These are phyloP conservation scores for Melinaea menophilus DNA, from an alignment of 2,888 invertebrate species.

Conservation along the genomic window DNA sequence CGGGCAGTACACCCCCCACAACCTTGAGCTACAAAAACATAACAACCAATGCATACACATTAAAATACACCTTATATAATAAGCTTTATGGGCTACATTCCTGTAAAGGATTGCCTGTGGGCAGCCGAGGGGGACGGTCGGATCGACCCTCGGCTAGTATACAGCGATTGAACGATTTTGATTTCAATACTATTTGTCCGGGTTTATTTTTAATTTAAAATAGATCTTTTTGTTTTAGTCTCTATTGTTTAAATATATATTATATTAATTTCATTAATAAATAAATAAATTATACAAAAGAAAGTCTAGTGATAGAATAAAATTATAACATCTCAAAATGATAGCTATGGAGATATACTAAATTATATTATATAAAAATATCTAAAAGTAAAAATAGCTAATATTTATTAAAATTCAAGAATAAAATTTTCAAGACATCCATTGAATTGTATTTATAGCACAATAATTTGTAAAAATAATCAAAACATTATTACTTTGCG, in stretches of 20 bases:
- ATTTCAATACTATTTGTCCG: constrained; percentile 44
- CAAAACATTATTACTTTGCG: too few species aligned
- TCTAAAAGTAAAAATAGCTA: too few species aligned
- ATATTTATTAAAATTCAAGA: too few species aligned
- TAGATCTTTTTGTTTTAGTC: constrained; percentile 13
- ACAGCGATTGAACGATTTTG: constrained; percentile 68
- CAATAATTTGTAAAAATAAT: too few species aligned
- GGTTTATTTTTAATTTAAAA: constrained; percentile 19
- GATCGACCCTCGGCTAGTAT: constrained; percentile 69
- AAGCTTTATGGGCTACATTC: constrained; percentile 30
- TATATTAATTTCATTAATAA: too few species aligned
- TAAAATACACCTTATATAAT: constrained; percentile 39
- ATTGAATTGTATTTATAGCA: too few species aligned
- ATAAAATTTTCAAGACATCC: too few species aligned
- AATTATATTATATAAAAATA: too few species aligned
- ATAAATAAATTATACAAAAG: too few species aligned
- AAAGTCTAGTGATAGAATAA: too few species aligned
- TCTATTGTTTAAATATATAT: not conserved
- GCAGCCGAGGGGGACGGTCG: constrained; percentile 65
- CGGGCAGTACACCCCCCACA: constrained; percentile 74
- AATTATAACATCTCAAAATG: too few species aligned
- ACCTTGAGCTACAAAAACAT: constrained; percentile 60
- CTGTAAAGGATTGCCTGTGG: constrained; percentile 44
- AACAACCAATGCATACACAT: constrained; percentile 40
- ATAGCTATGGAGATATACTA: too few species aligned